These are phyloP conservation scores for Gephyroberyx darwinii DNA, from an alignment of 2,797 vertebrate species.

Conservation along the genomic window DNA sequence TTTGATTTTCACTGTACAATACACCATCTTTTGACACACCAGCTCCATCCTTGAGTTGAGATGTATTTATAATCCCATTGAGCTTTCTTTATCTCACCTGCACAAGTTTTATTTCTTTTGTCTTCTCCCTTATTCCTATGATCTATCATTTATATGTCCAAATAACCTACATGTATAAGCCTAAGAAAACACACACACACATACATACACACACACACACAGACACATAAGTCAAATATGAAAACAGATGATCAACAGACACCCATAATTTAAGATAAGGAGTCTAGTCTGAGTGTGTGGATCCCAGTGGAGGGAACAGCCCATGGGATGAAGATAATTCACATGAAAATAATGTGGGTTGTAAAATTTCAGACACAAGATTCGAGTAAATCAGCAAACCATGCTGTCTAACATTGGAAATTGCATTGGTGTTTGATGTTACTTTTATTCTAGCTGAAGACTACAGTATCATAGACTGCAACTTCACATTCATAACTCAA, in stretches of 20 bases:
- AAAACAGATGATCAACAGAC: conserved; percentile 41
- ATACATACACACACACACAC: conserved; percentile 5
- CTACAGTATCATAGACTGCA: conserved; percentile 39
- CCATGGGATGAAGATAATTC: conserved; percentile 52
- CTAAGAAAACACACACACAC: neutral
- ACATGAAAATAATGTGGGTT: conserved; percentile 43
- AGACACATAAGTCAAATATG: conserved; percentile 29
- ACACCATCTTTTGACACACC: neutral
- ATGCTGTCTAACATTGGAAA: conserved; percentile 42
- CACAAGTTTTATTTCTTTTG: conserved; percentile 6
- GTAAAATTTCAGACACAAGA: conserved; percentile 40
- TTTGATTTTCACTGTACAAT: too few species aligned
- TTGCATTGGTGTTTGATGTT: conserved; percentile 39
- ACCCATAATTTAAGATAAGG: conserved; percentile 37
- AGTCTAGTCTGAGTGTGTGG: conserved; percentile 3
- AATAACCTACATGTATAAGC: conserved; percentile 12
- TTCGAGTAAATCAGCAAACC: conserved; percentile 34
- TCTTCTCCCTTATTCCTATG: conserved; percentile 1
- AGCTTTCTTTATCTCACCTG: conserved; percentile 7
- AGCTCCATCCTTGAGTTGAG: neutral
- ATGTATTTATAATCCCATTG: neutral
- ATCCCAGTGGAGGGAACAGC: conserved; percentile 34
- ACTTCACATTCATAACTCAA: conserved; percentile 22
- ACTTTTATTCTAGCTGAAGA: conserved; percentile 47
- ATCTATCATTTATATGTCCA: conserved; percentile 24